phyloP scores from a whole-genome alignment of 2,797 vertebrate species.

The Rallus crepitans region DNA sequence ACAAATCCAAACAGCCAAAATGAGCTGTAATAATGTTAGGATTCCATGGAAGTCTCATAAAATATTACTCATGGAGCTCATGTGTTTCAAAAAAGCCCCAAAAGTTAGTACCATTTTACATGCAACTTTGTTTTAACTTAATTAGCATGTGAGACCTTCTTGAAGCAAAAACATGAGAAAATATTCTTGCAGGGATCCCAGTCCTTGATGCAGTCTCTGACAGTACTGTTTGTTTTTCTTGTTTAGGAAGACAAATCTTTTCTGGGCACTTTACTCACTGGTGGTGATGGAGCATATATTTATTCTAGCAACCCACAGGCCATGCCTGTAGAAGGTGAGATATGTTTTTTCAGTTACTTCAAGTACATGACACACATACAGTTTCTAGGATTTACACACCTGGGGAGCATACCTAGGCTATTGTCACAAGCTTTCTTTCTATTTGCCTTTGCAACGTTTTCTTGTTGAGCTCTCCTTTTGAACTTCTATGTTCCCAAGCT shows the following conservation, averaged over 20 bases:
- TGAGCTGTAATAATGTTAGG: background rate
- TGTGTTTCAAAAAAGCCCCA: background rate
- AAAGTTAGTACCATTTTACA: background rate
- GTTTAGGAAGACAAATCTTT: slow-evolving; percentile 85
- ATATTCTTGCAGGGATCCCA: background rate
- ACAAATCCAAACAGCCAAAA: background rate
- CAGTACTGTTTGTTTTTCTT: background rate
- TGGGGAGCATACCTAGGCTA: background rate
- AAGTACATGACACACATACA: too few species aligned
- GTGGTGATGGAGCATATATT: slow-evolving; percentile 85
- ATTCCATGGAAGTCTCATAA: background rate
- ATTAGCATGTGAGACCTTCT: background rate
- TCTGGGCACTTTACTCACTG: slow-evolving; percentile 86
- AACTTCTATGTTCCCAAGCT: fast-evolving
- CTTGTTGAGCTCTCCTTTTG: background rate
- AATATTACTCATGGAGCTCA: background rate
- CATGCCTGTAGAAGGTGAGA: slow-evolving; percentile 90
- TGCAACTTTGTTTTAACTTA: slow-evolving; percentile 31
- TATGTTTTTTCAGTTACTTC: background rate
- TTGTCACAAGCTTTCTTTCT: background rate
- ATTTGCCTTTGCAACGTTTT: background rate
- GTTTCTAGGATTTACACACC: background rate
- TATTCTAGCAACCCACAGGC: slow-evolving; percentile 84
- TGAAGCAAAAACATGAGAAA: background rate
- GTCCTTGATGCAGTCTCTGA: background rate